A percentile compares a stretch with the other conserved stretches of the same genome.
Evolutionary conservation across 2,888 invertebrate species (phyloP).

Genomic region (Tigriopus californicus): DNA sequence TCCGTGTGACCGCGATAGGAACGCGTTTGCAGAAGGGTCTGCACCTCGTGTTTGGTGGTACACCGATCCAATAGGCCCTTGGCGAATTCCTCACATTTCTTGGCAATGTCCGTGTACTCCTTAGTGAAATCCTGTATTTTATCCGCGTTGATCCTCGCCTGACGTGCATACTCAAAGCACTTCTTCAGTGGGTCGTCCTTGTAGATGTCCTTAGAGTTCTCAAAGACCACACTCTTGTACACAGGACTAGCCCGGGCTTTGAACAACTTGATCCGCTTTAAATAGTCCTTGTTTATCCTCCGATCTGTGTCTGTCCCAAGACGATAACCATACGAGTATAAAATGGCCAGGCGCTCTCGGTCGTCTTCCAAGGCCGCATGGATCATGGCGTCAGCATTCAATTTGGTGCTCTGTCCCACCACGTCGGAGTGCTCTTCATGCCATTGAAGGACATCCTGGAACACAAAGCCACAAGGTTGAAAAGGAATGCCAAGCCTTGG

Average conservation of each 20-base stretch:
- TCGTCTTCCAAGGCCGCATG: constrained; percentile 13
- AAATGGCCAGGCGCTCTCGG: constrained; percentile 2
- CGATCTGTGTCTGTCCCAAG: constrained; percentile 12
- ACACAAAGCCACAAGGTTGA: neutral
- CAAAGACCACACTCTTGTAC: constrained; percentile 12
- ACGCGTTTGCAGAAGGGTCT: constrained; percentile 11
- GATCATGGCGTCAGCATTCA: constrained; percentile 13
- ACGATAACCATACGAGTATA: constrained; percentile 3
- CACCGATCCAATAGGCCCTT: constrained; percentile 8
- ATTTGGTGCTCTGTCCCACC: constrained; percentile 1
- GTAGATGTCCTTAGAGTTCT: constrained; percentile 5
- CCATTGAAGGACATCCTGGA: constrained; percentile 4
- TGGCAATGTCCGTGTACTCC: constrained; percentile 13
- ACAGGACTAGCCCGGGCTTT: constrained; percentile 10
- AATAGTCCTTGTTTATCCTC: constrained; percentile 13
- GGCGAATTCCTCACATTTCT: constrained; percentile 10
- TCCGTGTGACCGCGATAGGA: constrained; percentile 12
- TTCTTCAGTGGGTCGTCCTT: constrained; percentile 8
- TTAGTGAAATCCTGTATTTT: constrained; percentile 14
- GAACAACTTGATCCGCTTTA: constrained; percentile 13
- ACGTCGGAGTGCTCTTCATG: constrained; percentile 8
- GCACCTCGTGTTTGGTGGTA: constrained; percentile 14
- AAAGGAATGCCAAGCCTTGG: neutral
- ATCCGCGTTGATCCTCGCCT: constrained; percentile 2
- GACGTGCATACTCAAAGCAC: constrained; percentile 4